Conservation (phyloP, 1,140 invertebrate genomes). For the Aphaenogaster floridana region DNA sequence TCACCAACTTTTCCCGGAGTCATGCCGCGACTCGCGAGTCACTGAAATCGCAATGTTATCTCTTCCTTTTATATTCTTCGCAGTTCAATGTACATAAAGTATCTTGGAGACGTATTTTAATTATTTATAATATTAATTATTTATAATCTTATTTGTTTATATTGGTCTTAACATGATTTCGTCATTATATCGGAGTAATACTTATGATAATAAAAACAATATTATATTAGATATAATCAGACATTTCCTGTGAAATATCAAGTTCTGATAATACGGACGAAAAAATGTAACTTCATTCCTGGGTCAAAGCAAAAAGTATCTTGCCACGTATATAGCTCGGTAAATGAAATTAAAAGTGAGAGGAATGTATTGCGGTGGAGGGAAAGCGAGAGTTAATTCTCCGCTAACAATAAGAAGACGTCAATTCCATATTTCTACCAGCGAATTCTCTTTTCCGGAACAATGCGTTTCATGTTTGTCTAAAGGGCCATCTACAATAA, state of each 20-base stretch:
- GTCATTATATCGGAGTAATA: neutral
- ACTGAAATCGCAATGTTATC: neutral
- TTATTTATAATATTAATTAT: neutral
- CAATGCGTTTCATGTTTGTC: neutral
- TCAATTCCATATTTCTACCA: neutral
- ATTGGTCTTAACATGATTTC: neutral
- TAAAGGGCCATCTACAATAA: neutral
- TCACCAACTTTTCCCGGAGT: conserved; percentile 39
- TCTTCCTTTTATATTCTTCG: neutral
- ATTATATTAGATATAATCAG: neutral
- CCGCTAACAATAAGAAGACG: too few relatives aligned
- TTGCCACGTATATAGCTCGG: neutral
- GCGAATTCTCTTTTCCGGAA: neutral
- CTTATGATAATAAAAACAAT: neutral
- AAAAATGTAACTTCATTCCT: neutral
- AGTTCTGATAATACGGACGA: neutral
- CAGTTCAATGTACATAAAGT: neutral
- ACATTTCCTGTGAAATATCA: neutral
- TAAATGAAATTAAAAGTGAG: neutral
- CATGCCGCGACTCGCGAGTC: neutral
- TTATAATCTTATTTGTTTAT: neutral
- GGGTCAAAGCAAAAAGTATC: neutral
- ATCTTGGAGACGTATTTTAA: neutral
- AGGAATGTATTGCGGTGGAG: neutral
- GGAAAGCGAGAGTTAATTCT: neutral